Evolutionary conservation across 2,888 invertebrate genomes (phyloP).

Genomic region (Drosophila borborema): DNA sequence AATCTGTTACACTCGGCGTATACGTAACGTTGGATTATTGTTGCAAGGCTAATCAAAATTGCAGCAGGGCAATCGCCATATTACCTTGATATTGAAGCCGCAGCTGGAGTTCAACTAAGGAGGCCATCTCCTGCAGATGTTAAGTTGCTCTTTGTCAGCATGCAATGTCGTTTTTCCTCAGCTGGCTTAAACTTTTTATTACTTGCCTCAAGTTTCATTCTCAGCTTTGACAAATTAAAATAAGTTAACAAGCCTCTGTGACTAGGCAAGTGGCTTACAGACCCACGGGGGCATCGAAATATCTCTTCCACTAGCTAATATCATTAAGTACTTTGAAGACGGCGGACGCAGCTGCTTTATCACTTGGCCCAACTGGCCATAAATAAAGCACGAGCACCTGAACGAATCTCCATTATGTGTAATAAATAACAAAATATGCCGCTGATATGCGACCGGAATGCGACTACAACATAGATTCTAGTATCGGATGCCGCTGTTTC

Average conservation of each 20-base stretch:
- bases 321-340: slow-evolving; percentile 12
- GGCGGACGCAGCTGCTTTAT: slow-evolving; percentile 22
- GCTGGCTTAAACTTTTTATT: slow-evolving; percentile 10
- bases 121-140: neutral
- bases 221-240: slow-evolving; percentile 54
- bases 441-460: slow-evolving; percentile 40
- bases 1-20: slow-evolving; percentile 12
- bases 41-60: slow-evolving; percentile 8
- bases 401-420: slow-evolving; percentile 68
- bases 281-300: neutral
- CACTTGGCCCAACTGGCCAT: slow-evolving; percentile 26
- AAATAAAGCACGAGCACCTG: slow-evolving; percentile 48
- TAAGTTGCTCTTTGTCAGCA: slow-evolving; percentile 16
- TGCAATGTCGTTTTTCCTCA: slow-evolving; percentile 48
- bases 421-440: slow-evolving; percentile 69
- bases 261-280: neutral
- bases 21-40: slow-evolving; percentile 15
- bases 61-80: neutral
- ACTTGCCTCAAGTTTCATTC: slow-evolving; percentile 1
- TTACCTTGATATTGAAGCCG: slow-evolving; percentile 12
- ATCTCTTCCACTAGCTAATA: slow-evolving; percentile 3
- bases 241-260: slow-evolving; percentile 45
- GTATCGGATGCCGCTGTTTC: slow-evolving; percentile 8
- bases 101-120: neutral
- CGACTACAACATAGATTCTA: slow-evolving; percentile 16